A percentile compares a stretch with the other conserved stretches of the same genome.
phyloP scores from a whole-genome alignment of 2,888 invertebrate species.

The Tipula unca region DNA sequence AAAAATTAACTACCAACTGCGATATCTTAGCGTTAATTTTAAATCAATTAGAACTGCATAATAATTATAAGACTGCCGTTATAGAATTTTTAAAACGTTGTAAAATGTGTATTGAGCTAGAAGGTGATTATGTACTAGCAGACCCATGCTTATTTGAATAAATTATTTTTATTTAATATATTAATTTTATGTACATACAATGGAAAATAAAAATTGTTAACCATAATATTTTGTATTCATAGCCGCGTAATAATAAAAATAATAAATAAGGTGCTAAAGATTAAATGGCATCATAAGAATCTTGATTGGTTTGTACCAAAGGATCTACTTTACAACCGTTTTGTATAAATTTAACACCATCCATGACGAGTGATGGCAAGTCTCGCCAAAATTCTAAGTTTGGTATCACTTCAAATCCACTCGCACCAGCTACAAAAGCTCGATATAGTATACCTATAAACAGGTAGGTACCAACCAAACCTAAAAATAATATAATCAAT shows the following conservation, averaged over 20 bases:
- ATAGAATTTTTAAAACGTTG: background rate
- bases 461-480: slow-evolving; percentile 51
- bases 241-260: background rate
- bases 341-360: slow-evolving; percentile 26
- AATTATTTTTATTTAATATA: background rate
- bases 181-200: background rate
- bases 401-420: slow-evolving; percentile 64
- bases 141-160: background rate
- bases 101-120: background rate
- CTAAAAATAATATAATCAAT: slow-evolving; percentile 54
- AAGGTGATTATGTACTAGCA: background rate
- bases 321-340: slow-evolving; percentile 25
- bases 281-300: slow-evolving; percentile 28
- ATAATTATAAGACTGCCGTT: background rate
- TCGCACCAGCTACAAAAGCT: slow-evolving; percentile 60
- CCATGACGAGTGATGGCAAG: slow-evolving; percentile 54
- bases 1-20: background rate
- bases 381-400: slow-evolving; percentile 66
- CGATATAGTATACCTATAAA: slow-evolving; percentile 56
- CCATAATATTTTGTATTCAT: background rate
- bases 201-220: background rate
- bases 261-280: background rate
- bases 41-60: background rate
- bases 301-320: slow-evolving; percentile 18
- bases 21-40: background rate